Percentiles rank a stretch among this genome's conserved stretches.
These are phyloP conservation scores for Stramonita haemastoma DNA, from an alignment of 2,888 invertebrate species.

Conservation along the genomic window DNA sequence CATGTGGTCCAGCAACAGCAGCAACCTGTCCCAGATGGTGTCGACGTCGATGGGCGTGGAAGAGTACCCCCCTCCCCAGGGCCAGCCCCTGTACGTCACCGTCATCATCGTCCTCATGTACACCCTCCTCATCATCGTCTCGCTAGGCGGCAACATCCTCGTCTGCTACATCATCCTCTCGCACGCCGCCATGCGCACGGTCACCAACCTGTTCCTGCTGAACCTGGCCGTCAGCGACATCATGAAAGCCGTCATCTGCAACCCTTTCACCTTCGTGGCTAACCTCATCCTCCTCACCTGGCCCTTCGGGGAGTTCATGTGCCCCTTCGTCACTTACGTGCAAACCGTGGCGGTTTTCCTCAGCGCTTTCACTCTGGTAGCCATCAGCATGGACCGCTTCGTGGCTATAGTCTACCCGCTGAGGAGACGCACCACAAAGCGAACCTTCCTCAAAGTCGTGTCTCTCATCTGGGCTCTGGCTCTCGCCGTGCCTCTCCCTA, in stretches of 20 bases:
- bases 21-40: not conserved
- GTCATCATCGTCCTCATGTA: conserved; percentile 78
- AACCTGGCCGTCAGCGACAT: conserved; percentile 78
- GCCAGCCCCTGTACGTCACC: conserved; percentile 57
- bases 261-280: conserved; percentile 83
- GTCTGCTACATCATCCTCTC: conserved; percentile 92
- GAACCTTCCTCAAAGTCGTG: conserved; percentile 84
- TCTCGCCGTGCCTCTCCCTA: conserved; percentile 88
- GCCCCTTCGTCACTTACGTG: conserved; percentile 89
- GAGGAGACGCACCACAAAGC: conserved; percentile 87
- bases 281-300: conserved; percentile 88
- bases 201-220: conserved; percentile 85
- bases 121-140: conserved; percentile 77
- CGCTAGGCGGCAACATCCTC: conserved; percentile 79
- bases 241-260: conserved; percentile 78
- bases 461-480: conserved; percentile 87
- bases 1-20: not conserved
- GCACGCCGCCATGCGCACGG: conserved; percentile 91
- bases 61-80: not conserved
- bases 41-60: not conserved
- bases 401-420: conserved; percentile 94
- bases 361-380: conserved; percentile 93
- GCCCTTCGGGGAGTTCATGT: conserved; percentile 91
- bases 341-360: conserved; percentile 83
- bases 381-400: conserved; percentile 94